Evolutionary conservation across 2,888 invertebrate species (phyloP).

Genomic region (Erebia epiphron): DNA sequence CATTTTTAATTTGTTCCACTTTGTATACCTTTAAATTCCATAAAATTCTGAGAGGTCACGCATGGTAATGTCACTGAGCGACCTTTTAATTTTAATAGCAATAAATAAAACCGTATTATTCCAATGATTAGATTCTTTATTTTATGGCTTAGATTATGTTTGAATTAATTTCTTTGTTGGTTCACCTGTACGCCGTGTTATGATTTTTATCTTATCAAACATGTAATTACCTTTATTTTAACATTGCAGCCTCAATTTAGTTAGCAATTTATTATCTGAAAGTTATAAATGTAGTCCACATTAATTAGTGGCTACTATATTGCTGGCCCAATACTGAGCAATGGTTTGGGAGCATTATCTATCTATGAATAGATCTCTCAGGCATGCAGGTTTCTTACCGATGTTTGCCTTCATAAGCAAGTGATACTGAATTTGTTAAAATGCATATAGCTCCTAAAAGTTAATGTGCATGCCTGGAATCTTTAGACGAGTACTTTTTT

Average conservation of each 20-base stretch:
- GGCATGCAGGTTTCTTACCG: too few species aligned
- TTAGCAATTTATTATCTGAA: slow-evolving; percentile 15
- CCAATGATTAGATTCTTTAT: slow-evolving; percentile 16
- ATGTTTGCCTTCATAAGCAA: too few species aligned
- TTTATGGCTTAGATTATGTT: slow-evolving; percentile 7
- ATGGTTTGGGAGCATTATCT: too few species aligned
- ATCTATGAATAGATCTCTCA: too few species aligned
- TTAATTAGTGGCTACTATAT: slow-evolving; percentile 1
- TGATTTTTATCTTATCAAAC: slow-evolving; percentile 19
- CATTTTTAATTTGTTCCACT: slow-evolving; percentile 6
- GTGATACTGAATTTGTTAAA: too few species aligned
- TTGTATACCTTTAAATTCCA: slow-evolving; percentile 8
- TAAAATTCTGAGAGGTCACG: background rate
- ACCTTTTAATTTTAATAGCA: background rate
- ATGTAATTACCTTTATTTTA: slow-evolving; percentile 13
- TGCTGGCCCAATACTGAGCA: too few species aligned
- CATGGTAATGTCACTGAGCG: background rate
- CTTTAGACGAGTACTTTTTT: too few species aligned
- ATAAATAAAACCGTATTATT: slow-evolving; percentile 6
- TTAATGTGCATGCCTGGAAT: too few species aligned
- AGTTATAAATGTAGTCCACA: background rate
- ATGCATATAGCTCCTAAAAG: too few species aligned
- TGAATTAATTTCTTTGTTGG: slow-evolving; percentile 1
- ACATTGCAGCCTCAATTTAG: slow-evolving; percentile 19
- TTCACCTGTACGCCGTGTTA: slow-evolving; percentile 4